Conservation (phyloP, 2,888 invertebrate species). For the Trissoscelio sp. region DNA sequence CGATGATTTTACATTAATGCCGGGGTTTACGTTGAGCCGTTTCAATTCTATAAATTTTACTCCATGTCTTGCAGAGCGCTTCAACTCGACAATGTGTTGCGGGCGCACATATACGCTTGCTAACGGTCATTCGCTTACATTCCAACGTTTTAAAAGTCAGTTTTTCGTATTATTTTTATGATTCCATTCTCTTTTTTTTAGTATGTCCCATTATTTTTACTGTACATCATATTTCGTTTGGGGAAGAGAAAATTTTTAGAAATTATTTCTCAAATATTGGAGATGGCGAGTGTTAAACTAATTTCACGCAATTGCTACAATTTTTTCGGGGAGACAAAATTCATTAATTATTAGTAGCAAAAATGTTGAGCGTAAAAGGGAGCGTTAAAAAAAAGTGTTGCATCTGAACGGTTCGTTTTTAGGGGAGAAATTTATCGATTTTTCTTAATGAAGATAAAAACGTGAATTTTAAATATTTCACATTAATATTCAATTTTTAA, state of each 20-base stretch:
- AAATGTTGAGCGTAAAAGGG: too few species aligned
- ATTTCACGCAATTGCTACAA: too few species aligned
- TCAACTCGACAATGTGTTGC: constrained; percentile 62
- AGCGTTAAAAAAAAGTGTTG: too few species aligned
- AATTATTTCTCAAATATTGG: constrained; percentile 2
- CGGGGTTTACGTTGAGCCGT: constrained; percentile 44
- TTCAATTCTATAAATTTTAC: constrained; percentile 67
- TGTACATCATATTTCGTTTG: constrained; percentile 1
- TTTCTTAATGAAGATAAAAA: background rate
- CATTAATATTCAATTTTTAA: constrained; percentile 6
- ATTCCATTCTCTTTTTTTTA: constrained; percentile 35
- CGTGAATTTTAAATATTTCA: background rate
- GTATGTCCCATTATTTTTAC: constrained; percentile 29
- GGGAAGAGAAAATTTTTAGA: background rate
- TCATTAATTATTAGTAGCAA: too few species aligned
- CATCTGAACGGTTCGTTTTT: too few species aligned
- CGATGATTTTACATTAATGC: constrained; percentile 59
- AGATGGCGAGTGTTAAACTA: background rate
- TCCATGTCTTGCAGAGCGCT: constrained; percentile 57
- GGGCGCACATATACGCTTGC: constrained; percentile 32
- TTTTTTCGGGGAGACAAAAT: background rate
- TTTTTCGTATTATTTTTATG: constrained; percentile 52
- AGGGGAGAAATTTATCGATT: too few species aligned
- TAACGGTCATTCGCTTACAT: constrained; percentile 56
- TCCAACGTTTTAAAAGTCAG: constrained; percentile 52